Evolutionary conservation across 2,888 invertebrate genomes (phyloP), one percentile per base, ranked within the genome.

Genomic region (Notodromas monacha): DNA sequence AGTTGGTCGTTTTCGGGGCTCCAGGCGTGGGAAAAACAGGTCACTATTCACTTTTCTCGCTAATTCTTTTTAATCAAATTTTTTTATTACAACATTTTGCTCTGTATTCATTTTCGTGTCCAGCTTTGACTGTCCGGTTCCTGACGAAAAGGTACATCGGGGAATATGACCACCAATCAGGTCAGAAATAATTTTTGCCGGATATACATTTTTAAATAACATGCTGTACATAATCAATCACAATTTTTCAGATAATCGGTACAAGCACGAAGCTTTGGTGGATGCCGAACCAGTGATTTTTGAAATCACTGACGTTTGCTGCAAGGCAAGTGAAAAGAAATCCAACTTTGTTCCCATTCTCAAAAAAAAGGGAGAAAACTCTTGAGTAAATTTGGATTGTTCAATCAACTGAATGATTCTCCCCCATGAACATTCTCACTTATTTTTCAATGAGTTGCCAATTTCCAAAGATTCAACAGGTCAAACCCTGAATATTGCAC

Each of bases 1-100:
- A 79, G 58, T 68, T 81, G 41, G 76, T 72, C 26, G 72, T 81
- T 40, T 58, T 79, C 39, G 81, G 81, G 33, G 73, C 73, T 33
- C 70, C 76, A 11, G 67, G 69, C 37, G 79, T 81, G 38, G 79
- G 79, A 36, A 81, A 81, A 56, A 79, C 74, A 51, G 81, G 81
- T 79, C 59, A 21, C 8, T 21, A n/a, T 21, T 6, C 21, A 21
- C 21, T 21, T 6, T 21, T 21, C 12, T 28, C 12, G n/a, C 8
- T n/a, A 28, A 28, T 21, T 21, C 8, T 21, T n/a, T n/a, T n/a
- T 8, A n/a, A 6, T 21, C n/a, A n/a, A 21, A 8, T 21, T n/a
- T 21, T n/a, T 21, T n/a, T 21, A 6, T 21, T 21, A 21, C 6
- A 21, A 8, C 6, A 13, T 27, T 6, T 27, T 27, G 12, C 10